These are phyloP conservation scores for Anagyrus pseudococci DNA, from an alignment of 2,888 invertebrate species.

Conservation along the genomic window DNA sequence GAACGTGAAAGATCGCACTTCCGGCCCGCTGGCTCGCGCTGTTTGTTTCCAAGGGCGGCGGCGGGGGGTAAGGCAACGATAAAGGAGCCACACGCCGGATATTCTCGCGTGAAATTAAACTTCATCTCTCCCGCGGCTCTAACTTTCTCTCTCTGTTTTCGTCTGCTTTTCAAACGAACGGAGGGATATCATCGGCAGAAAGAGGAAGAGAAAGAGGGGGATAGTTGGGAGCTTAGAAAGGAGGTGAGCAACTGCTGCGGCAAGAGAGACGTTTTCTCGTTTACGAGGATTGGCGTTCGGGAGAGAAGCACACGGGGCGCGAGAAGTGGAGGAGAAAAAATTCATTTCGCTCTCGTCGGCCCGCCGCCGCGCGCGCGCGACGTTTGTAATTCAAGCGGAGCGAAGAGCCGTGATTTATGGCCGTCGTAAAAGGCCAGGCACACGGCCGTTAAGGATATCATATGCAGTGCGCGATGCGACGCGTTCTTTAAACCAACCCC, in stretches of 20 bases:
- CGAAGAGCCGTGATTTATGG: constrained; percentile 36
- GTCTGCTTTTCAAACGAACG: too few relatives aligned
- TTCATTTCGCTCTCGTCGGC: constrained; percentile 28
- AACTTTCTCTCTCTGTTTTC: too few relatives aligned
- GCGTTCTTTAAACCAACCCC: too few relatives aligned
- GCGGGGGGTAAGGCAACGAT: too few relatives aligned
- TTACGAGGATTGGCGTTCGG: too few relatives aligned
- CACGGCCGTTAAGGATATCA: constrained; percentile 16
- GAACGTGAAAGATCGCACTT: neutral
- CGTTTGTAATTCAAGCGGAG: constrained; percentile 33
- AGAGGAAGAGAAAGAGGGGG: too few relatives aligned
- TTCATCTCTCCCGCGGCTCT: too few relatives aligned
- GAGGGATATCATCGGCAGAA: too few relatives aligned
- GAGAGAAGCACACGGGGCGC: constrained; percentile 8
- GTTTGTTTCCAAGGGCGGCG: neutral
- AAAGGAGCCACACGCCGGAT: neutral
- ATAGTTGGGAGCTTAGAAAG: too few relatives aligned
- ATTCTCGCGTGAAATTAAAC: neutral
- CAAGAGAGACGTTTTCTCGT: too few relatives aligned
- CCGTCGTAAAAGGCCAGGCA: constrained; percentile 32
- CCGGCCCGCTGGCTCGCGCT: neutral
- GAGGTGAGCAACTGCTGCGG: too few relatives aligned
- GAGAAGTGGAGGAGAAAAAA: constrained; percentile 25
- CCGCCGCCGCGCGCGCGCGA: constrained; percentile 7
- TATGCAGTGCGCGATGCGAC: constrained; percentile 10